Evolutionary conservation across 2,113 vertebrate species (phyloP).

Genomic region (Climacteris rufus): DNA sequence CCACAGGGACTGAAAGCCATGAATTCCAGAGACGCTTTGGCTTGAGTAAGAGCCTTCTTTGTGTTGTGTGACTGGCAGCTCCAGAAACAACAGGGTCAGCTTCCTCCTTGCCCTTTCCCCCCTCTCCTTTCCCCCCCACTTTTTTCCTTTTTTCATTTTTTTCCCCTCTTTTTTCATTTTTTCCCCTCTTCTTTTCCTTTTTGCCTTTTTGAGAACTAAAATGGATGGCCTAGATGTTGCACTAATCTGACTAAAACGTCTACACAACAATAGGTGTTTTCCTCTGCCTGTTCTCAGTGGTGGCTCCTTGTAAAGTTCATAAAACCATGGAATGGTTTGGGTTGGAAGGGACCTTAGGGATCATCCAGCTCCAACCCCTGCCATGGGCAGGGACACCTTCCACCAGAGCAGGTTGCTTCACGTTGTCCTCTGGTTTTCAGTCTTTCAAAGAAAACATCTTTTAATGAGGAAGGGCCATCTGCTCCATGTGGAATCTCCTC

Average conservation of each 20-base stretch:
- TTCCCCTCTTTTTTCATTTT: accelerated
- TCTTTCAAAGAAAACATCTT: not conserved
- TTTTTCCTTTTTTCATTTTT: not conserved
- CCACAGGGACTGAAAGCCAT: not conserved
- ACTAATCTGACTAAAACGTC: not conserved
- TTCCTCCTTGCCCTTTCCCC: not conserved
- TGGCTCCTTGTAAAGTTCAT: not conserved
- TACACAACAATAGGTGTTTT: not conserved
- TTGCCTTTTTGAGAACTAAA: accelerated
- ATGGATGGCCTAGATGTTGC: not conserved
- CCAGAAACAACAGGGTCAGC: not conserved
- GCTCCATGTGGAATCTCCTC: not conserved
- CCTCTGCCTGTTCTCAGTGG: not conserved
- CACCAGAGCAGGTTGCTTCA: not conserved
- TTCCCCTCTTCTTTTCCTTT: too few species aligned
- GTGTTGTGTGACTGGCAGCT: not conserved
- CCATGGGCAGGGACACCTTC: not conserved
- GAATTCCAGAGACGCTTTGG: not conserved
- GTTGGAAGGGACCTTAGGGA: not conserved
- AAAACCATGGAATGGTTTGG: not conserved
- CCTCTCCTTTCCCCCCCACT: accelerated
- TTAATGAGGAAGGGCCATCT: not conserved
- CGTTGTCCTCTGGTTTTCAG: not conserved
- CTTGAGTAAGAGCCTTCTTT: not conserved
- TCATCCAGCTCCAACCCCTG: not conserved